phyloP scores from a whole-genome alignment of 2,888 invertebrate species.

The Calameuta idolon region DNA sequence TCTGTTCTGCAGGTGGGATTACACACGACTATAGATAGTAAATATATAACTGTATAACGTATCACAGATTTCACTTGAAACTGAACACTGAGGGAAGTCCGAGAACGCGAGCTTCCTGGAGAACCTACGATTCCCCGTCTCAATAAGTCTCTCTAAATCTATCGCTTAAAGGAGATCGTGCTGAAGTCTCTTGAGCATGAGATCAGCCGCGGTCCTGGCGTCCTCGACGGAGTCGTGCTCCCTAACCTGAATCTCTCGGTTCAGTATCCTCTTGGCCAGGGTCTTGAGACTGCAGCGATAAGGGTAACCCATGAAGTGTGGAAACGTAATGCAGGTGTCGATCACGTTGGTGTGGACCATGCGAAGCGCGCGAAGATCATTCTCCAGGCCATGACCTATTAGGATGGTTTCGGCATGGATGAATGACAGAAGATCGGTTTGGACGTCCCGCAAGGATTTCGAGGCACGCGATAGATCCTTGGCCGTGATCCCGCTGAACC shows the following conservation, averaged over 20 bases:
- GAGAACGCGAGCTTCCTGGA: not conserved
- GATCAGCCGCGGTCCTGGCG: constrained; percentile 88
- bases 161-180: constrained; percentile 26
- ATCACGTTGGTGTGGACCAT: constrained; percentile 86
- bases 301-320: constrained; percentile 87
- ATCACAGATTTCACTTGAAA: constrained; percentile 60
- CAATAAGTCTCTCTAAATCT: not conserved
- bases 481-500: constrained; percentile 91
- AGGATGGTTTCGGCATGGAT: constrained; percentile 87
- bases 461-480: constrained; percentile 72
- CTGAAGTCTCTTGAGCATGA: constrained; percentile 74
- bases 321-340: constrained; percentile 91
- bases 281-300: constrained; percentile 85
- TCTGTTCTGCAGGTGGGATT: constrained; percentile 17
- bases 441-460: constrained; percentile 83
- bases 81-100: constrained; percentile 39
- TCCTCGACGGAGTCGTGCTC: constrained; percentile 94
- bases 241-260: constrained; percentile 83
- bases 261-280: constrained; percentile 79
- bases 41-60: constrained; percentile 40
- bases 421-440: constrained; percentile 85
- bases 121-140: not conserved
- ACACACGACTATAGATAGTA: constrained; percentile 13
- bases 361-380: constrained; percentile 89
- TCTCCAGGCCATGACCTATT: constrained; percentile 95